Percentiles rank a stretch among this genome's conserved stretches.
Evolutionary conservation across 2,888 invertebrate genomes (phyloP).

Genomic region (Nomada fabriciana): DNA sequence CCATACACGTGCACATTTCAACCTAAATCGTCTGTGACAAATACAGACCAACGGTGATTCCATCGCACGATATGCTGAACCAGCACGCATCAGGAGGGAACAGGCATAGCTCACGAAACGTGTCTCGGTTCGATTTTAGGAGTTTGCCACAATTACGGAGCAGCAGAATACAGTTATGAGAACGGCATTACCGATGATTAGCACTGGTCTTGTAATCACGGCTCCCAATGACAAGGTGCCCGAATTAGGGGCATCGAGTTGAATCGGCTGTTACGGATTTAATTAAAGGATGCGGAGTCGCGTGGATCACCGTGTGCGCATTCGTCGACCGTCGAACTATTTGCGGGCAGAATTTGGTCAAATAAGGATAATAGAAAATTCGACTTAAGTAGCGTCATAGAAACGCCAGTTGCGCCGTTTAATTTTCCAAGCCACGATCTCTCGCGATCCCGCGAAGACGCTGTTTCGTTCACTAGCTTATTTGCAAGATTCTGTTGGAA

Average conservation of each 20-base stretch:
- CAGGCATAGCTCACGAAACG: constrained; percentile 35
- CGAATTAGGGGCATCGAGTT: constrained; percentile 69
- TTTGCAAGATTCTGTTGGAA: neutral
- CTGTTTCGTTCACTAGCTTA: neutral
- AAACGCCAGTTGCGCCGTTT: constrained; percentile 29
- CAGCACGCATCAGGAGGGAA: constrained; percentile 30
- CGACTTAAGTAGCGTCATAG: constrained; percentile 19
- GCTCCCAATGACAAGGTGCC: constrained; percentile 71
- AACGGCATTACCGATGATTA: constrained; percentile 65
- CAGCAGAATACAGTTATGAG: constrained; percentile 62
- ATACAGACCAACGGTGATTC: no score
- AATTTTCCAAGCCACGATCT: constrained; percentile 15
- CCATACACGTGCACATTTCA: no score
- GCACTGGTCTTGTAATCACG: constrained; percentile 72
- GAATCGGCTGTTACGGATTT: constrained; percentile 70
- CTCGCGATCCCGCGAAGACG: neutral
- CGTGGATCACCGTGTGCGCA: constrained; percentile 43
- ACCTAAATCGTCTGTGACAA: neutral
- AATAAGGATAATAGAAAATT: constrained; percentile 27
- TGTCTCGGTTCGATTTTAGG: constrained; percentile 57
- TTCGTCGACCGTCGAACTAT: constrained; percentile 34
- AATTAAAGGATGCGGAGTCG: constrained; percentile 70
- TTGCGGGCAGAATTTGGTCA: constrained; percentile 47
- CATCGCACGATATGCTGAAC: constrained; percentile 21
- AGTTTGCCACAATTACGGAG: constrained; percentile 61